phyloP scores from a whole-genome alignment of 2,797 vertebrate species.

The Sebastiscus tertius region DNA sequence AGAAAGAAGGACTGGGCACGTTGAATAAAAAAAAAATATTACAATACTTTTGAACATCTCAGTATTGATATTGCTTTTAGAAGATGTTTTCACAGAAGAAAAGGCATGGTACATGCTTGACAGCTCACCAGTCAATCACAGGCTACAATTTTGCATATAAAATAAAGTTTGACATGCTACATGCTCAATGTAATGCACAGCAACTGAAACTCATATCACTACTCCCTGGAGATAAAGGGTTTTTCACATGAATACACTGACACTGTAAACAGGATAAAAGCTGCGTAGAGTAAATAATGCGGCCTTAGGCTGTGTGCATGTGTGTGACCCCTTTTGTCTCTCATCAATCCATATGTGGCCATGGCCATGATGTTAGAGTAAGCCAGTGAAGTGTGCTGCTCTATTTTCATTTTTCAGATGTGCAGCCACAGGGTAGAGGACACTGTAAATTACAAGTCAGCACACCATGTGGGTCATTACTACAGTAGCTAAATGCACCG shows the following conservation, averaged over 20 bases:
- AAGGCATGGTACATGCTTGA: neutral
- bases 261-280: slow-evolving; percentile 28
- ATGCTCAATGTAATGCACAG: neutral
- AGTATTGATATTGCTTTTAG: neutral
- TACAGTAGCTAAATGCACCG: neutral
- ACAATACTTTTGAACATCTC: neutral
- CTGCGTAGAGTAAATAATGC: slow-evolving; percentile 48
- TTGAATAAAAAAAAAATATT: neutral
- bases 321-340: slow-evolving; percentile 54
- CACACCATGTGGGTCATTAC: slow-evolving; percentile 12
- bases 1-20: neutral
- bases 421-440: slow-evolving; percentile 30
- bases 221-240: neutral
- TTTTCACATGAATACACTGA: slow-evolving; percentile 24
- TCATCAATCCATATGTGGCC: slow-evolving; percentile 59
- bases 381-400: slow-evolving; percentile 37
- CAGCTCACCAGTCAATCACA: neutral
- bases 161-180: neutral
- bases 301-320: slow-evolving; percentile 25
- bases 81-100: neutral
- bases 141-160: neutral
- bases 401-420: slow-evolving; percentile 50
- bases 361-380: slow-evolving; percentile 27
- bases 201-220: neutral
- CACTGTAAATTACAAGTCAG: slow-evolving; percentile 13